Conservation (phyloP, 2,797 vertebrate genomes). For the Acrossocheilus fasciatus region DNA sequence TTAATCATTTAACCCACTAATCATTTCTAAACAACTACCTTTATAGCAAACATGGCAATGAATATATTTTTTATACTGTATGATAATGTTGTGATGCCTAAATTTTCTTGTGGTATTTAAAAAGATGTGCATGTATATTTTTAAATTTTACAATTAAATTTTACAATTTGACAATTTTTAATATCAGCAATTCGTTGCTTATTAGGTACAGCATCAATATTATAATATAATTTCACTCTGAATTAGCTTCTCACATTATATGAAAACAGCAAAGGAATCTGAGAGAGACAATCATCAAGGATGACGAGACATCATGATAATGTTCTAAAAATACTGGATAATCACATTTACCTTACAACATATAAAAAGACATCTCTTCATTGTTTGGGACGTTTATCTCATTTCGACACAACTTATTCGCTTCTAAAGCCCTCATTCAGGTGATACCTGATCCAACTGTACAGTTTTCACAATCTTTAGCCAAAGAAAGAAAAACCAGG, state of each 20-base stretch:
- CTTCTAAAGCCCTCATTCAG: conserved; percentile 22
- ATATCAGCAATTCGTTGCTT: not conserved
- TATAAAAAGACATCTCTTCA: conserved; percentile 10
- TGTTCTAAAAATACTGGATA: conserved; percentile 28
- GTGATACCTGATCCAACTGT: conserved; percentile 42
- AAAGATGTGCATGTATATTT: not conserved
- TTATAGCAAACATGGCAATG: not conserved
- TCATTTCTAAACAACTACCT: not conserved
- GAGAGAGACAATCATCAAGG: conserved; percentile 32
- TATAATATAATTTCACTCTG: not conserved
- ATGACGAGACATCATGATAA: conserved; percentile 49
- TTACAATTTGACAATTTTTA: not conserved
- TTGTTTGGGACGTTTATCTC: conserved; percentile 17
- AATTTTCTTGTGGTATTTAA: not conserved
- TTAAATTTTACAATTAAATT: not conserved
- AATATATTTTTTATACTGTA: not conserved
- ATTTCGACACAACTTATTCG: conserved; percentile 32
- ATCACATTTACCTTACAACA: conserved; percentile 25
- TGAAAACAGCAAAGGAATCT: conserved; percentile 23
- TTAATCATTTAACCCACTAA: not conserved
- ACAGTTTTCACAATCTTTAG: conserved; percentile 28
- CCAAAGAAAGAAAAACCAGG: conserved; percentile 41
- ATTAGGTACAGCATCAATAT: not conserved
- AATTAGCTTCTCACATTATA: not conserved
- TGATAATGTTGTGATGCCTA: not conserved